A percentile compares a stretch with the other conserved stretches of the same genome.
phyloP scores from a whole-genome alignment of 1,140 invertebrate species.

The Drepana arcuata region DNA sequence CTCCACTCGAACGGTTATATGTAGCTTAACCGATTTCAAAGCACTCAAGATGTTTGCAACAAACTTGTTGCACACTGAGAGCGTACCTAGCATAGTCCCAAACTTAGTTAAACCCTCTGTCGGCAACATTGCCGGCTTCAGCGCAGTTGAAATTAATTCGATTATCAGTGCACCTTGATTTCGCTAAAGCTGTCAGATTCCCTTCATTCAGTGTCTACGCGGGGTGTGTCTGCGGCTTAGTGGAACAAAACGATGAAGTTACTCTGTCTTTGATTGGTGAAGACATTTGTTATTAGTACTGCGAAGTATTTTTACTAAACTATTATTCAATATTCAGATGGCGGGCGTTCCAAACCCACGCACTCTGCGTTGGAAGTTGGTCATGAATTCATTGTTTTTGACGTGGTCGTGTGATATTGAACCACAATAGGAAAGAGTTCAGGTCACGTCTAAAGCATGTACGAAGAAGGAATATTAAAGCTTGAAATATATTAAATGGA shows the following conservation, averaged over 20 bases:
- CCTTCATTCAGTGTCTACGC: slow-evolving; percentile 34
- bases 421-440: slow-evolving; percentile 61
- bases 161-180: slow-evolving; percentile 64
- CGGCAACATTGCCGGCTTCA: slow-evolving; percentile 52
- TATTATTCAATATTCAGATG: slow-evolving; percentile 52
- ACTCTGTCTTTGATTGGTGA: too few relatives aligned
- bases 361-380: slow-evolving; percentile 44
- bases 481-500: slow-evolving; percentile 52
- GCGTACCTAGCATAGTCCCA: slow-evolving; percentile 60
- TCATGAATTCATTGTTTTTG: slow-evolving; percentile 68
- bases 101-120: slow-evolving; percentile 63
- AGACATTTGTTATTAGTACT: too few relatives aligned
- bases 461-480: slow-evolving; percentile 54
- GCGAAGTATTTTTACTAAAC: slow-evolving; percentile 18
- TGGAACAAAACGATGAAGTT: too few relatives aligned
- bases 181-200: slow-evolving; percentile 53
- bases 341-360: slow-evolving; percentile 31
- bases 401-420: slow-evolving; percentile 59
- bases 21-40: slow-evolving; percentile 58
- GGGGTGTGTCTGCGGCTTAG: slow-evolving; percentile 14
- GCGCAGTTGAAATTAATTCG: slow-evolving; percentile 58
- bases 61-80: slow-evolving; percentile 63
- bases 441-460: slow-evolving; percentile 54
- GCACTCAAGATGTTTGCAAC: slow-evolving; percentile 61
- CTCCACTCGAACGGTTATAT: slow-evolving; percentile 36